Conservation (phyloP, 2,113 vertebrate species). For the Erythrolamprus reginae region DNA sequence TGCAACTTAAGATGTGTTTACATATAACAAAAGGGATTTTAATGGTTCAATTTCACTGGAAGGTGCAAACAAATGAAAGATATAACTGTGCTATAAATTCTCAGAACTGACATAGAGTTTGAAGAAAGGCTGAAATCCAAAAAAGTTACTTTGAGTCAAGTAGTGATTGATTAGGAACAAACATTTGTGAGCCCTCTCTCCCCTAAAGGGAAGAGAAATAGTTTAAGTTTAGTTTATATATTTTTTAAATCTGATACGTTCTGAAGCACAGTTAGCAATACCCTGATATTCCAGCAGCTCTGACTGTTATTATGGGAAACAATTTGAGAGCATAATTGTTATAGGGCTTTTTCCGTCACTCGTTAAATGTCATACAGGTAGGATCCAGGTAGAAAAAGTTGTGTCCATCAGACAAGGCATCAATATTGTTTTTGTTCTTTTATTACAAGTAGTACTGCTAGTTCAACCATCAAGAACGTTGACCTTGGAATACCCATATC, state of each 20-base stretch:
- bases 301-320: slow-evolving; percentile 32
- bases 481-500: no score
- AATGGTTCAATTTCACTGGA: not conserved
- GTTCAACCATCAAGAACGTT: not conserved
- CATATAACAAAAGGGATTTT: not conserved
- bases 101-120: slow-evolving; percentile 32
- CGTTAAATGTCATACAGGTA: not conserved
- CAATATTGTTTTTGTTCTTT: not conserved
- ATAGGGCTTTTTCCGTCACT: not conserved
- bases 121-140: slow-evolving; percentile 16
- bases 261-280: slow-evolving; percentile 39
- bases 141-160: slow-evolving; percentile 27
- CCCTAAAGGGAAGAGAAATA: not conserved
- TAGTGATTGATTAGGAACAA: slow-evolving; percentile 31
- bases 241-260: slow-evolving; percentile 38
- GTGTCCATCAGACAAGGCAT: not conserved
- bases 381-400: not conserved
- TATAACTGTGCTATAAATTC: not conserved
- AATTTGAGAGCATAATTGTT: slow-evolving; percentile 25
- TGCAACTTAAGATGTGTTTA: slow-evolving; percentile 7
- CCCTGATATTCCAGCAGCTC: slow-evolving; percentile 40
- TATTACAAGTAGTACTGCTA: not conserved
- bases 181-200: slow-evolving; percentile 10
- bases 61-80: slow-evolving; percentile 20
- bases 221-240: slow-evolving; percentile 52